These are phyloP conservation scores for Arge pagana DNA, from an alignment of 2,888 invertebrate species.

Conservation along the genomic window DNA sequence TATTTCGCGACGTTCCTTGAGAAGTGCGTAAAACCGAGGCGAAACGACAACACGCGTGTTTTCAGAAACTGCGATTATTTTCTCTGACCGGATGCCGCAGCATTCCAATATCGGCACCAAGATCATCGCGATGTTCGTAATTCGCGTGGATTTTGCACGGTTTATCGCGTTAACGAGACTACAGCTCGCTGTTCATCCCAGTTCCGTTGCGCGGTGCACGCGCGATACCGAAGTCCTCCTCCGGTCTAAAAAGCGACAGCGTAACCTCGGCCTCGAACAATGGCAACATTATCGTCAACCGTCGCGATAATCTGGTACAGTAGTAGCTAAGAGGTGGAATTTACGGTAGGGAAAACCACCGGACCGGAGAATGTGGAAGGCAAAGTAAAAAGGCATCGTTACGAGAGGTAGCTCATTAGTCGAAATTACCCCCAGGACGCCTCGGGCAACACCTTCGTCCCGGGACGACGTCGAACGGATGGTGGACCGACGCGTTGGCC, in stretches of 20 bases:
- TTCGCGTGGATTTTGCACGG: no score
- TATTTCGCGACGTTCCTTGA: no score
- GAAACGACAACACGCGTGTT: no score
- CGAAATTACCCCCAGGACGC: conserved; percentile 50
- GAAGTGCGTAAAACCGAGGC: no score
- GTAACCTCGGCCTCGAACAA: conserved; percentile 2
- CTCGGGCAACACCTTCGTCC: conserved; percentile 43
- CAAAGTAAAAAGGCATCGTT: conserved; percentile 49
- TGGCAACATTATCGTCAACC: conserved; percentile 16
- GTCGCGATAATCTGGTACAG: conserved; percentile 15
- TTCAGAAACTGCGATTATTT: no score
- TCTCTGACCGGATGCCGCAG: no score
- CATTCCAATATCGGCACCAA: no score
- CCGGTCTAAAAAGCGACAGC: conserved; percentile 2
- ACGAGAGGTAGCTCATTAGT: conserved; percentile 50
- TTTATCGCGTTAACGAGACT: no score
- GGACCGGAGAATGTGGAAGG: conserved; percentile 14
- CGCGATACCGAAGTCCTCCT: not conserved
- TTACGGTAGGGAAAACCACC: not conserved
- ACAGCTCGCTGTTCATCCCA: no score
- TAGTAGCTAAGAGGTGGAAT: conserved; percentile 5
- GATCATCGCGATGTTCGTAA: no score
- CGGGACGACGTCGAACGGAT: conserved; percentile 23
- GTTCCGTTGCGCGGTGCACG: not conserved
- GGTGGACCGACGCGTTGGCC: conserved; percentile 19